Evolutionary conservation across 2,797 vertebrate species (phyloP), one percentile per base, ranked within the genome.

Genomic region (Karalla daura): DNA sequence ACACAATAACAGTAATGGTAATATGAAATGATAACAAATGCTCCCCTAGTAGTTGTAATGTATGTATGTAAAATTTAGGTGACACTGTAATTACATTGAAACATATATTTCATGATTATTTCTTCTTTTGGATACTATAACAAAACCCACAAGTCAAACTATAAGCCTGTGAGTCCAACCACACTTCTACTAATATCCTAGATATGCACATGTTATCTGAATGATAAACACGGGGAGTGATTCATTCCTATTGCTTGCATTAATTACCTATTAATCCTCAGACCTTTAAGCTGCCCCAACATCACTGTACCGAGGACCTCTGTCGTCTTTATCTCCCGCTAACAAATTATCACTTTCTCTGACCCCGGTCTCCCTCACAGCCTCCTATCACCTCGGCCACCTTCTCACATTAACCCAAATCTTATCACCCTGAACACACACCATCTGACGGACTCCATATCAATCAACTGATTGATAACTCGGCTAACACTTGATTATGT

Each of bases 331-430:
- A 84, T 80, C 82, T 72, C 17, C 40, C 1, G 18, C 63, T 63
- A 56, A 69, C 74, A 9, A 81, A 85, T 88, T 76, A 87, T 84
- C 85, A 83, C 86, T 81, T 80, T 78, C 76, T 67, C 56, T 72
- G 75, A 77, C 80, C 77, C 66, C 52, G 58, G 47, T 35, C 21
- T 70, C 63, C 63, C 55, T 49, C 52, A 46, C 49, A 60, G 28
- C 39, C 63, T 60, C 70, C 70, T 74, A 78, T 83, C 73, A 71
- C 56, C 65, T 68, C 54, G 23, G 43, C 58, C 82, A 72, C 84
- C 77, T 59, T 78, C 86, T 88, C 77, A 77, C 79, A 89, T 79
- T 62, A 81, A 77, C 74, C 63, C 23, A 74, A 79, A 75, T 63
- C 88, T 91, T 89, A 89, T 90, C 89, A 77, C 51, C 20, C 14